Conservation (phyloP, 64 coral and sea anemone genomes). For the Hydrozoanthus tunicans region DNA sequence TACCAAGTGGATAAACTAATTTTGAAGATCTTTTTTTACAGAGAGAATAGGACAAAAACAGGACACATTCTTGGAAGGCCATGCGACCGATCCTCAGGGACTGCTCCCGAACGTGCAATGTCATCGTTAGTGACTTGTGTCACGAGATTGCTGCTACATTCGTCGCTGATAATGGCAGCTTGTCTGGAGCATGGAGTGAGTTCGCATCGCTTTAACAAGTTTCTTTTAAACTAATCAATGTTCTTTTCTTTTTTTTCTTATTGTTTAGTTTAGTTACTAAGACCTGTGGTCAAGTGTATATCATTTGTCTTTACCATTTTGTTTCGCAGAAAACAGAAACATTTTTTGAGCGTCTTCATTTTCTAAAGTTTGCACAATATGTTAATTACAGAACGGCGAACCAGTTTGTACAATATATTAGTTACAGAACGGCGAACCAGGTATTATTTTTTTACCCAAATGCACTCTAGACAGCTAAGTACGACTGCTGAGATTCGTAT, state of each 20-base stretch:
- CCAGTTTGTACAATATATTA: too few relatives aligned
- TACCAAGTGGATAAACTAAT: neutral
- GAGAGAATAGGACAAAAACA: constrained; percentile 17
- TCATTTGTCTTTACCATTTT: too few relatives aligned
- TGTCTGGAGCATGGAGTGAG: constrained; percentile 3
- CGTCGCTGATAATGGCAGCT: constrained; percentile 26
- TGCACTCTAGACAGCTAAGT: too few relatives aligned
- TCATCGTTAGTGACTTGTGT: constrained; percentile 23
- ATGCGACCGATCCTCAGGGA: neutral
- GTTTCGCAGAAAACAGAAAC: too few relatives aligned
- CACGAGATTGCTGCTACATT: constrained; percentile 19
- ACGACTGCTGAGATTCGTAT: too few relatives aligned
- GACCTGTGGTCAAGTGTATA: too few relatives aligned
- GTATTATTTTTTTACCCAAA: too few relatives aligned
- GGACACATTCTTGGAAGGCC: constrained; percentile 35
- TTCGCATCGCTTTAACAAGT: neutral
- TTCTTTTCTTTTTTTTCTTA: neutral
- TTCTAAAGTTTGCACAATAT: too few relatives aligned
- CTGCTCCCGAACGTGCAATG: constrained; percentile 15
- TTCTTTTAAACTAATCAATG: neutral
- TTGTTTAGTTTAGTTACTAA: neutral
- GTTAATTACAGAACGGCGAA: too few relatives aligned
- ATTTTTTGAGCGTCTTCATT: too few relatives aligned
- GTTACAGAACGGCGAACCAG: too few relatives aligned
- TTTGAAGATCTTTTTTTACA: neutral